Conservation (phyloP, 2,113 vertebrate species). For the Sceloporus tristichus region DNA sequence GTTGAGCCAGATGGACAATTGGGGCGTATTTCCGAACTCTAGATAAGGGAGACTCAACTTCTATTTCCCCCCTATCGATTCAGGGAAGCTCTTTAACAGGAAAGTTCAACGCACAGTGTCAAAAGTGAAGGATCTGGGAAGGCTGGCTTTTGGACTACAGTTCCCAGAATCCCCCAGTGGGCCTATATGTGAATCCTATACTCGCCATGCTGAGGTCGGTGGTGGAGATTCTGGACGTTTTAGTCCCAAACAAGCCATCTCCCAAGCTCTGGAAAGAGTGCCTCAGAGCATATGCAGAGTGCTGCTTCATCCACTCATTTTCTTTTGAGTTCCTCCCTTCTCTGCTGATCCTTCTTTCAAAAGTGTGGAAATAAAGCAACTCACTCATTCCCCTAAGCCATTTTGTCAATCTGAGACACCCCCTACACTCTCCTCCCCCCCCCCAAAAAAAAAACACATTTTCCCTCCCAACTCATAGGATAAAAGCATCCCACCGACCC, state of each 20-base stretch:
- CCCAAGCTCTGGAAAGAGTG: background rate
- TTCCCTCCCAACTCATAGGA: no score
- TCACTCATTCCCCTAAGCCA: no score
- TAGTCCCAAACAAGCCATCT: no score
- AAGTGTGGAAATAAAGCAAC: background rate
- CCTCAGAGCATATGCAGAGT: background rate
- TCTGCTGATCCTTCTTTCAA: background rate
- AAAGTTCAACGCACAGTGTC: background rate
- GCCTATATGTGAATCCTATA: no score
- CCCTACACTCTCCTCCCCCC: background rate
- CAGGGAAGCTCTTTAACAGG: background rate
- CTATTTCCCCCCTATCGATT: background rate
- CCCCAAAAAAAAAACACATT: no score
- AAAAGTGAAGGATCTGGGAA: no score
- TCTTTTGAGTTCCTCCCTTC: background rate
- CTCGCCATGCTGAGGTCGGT: no score
- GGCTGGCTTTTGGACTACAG: no score
- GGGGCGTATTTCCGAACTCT: no score
- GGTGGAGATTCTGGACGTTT: background rate
- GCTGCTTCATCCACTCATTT: background rate
- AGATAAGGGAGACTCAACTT: no score
- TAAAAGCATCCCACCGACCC: slow-evolving; percentile 42
- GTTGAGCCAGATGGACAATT: no score
- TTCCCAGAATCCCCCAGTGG: no score
- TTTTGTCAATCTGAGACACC: background rate